Base-by-base conservation (phyloP, 2,797 vertebrate species). In the Betta splendens region DNA sequence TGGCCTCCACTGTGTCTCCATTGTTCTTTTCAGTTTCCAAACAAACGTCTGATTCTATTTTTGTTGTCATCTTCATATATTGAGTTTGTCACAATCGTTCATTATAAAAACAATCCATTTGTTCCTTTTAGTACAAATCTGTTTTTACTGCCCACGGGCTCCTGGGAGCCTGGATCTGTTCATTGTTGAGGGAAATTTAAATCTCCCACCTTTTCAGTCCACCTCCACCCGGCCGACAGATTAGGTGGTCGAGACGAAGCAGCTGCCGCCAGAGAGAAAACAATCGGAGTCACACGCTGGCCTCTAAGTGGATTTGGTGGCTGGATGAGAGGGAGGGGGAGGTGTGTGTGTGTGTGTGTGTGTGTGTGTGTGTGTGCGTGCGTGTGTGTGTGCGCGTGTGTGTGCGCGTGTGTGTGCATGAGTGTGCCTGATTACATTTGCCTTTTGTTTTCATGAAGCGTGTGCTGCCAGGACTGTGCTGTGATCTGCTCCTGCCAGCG, bases 281-380 rank as follows among this genome's bases (percentile, higher is more conserved):
- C 84, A 87, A 86, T 85, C 83, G 79, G n/a, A 58, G 51, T 64
- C 45, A 37, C 77, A 74, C 74, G 51, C 77, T 48, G 80, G 74
- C 67, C 75, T 66, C 67, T 84, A 84, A 89, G 79, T 85, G 83
- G 84, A 86, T 87, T 86, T 87, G 79, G 77, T 77, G 82, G 79
- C 77, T 81, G 71, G 62, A 55, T 59, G 62, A 50, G 52, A 31
- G 48, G 39, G 21, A 23, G 58, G 36, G 11, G 28, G 47, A 37
- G 33, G 61, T 5, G 64, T 70, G 58, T 82, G 80, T 1, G 39
- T 59, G n/a, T 35, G n/a, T 59, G 52, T 47, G 22, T 43, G 40
- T 33, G 47, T 59, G 69, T 35, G 35, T 36, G 35, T 36, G 15
- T 47, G 33, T 64, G 63, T 60, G 55, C n/a, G n/a, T n/a, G n/a